Percentiles rank a stretch among this genome's conserved stretches.
phyloP scores from a whole-genome alignment of 2,113 vertebrate genomes.

The Gymnorhina tibicen region DNA sequence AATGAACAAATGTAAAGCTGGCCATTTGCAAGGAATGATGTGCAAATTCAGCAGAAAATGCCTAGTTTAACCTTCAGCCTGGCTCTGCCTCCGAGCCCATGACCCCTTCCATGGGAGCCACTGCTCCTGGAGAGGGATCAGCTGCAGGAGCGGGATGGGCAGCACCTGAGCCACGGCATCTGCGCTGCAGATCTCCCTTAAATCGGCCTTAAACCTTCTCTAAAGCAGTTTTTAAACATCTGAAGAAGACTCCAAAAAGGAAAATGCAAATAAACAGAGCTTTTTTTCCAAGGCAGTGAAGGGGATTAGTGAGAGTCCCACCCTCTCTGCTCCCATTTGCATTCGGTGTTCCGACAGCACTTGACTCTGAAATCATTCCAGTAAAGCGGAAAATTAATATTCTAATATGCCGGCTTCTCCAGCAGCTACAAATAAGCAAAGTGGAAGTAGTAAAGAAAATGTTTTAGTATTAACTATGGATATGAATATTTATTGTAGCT shows the following conservation, averaged over 20 bases:
- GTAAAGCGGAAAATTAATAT: conserved; percentile 87
- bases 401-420: conserved; percentile 75
- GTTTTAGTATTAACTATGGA: conserved; percentile 35
- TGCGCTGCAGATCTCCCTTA: accelerated
- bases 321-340: conserved; percentile 66
- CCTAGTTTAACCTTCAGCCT: background rate
- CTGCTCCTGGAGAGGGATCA: background rate
- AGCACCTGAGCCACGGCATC: accelerated
- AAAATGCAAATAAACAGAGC: conserved; percentile 49
- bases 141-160: background rate
- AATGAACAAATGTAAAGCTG: background rate
- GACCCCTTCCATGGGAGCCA: accelerated
- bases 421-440: conserved; percentile 69
- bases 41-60: background rate
- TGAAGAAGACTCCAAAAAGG: background rate
- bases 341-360: conserved; percentile 59
- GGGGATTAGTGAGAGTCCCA: conserved; percentile 65
- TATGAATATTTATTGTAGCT: conserved; percentile 68
- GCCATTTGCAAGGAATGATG: accelerated
- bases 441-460: conserved; percentile 64
- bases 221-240: background rate
- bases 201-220: background rate
- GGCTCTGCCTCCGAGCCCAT: background rate
- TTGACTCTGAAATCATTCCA: conserved; percentile 80
- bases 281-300: background rate